These are phyloP conservation scores for Eidolon helvum DNA, from an alignment of 2,113 vertebrate genomes.

Conservation along the genomic window DNA sequence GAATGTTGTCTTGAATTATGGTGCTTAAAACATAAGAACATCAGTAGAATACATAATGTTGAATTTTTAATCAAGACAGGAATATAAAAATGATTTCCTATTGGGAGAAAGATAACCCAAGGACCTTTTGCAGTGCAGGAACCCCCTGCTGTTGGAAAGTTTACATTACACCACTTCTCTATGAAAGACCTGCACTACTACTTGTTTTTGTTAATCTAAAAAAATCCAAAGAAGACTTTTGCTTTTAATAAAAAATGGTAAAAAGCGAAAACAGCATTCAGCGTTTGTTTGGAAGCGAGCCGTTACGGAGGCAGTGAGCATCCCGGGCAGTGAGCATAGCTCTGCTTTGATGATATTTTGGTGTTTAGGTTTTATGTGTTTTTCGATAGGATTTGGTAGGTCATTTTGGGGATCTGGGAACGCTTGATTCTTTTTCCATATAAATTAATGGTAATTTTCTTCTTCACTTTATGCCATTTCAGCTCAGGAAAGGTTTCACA, in stretches of 20 bases:
- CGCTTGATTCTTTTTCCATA: not conserved
- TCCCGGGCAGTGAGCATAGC: not conserved
- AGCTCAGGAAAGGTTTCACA: not conserved
- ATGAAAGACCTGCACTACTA: not conserved
- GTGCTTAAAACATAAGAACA: not conserved
- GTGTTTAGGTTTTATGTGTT: not conserved
- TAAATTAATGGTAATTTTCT: not conserved
- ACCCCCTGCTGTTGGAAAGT: not conserved
- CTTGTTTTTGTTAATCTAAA: not conserved
- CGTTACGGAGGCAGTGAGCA: not conserved
- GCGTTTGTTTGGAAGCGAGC: too few relatives aligned
- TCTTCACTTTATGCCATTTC: not conserved
- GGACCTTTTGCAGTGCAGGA: not conserved
- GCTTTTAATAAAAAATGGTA: not conserved
- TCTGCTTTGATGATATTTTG: not conserved
- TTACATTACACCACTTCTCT: not conserved
- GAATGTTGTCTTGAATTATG: not conserved
- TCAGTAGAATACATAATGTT: not conserved
- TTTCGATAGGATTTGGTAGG: not conserved
- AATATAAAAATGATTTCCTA: not conserved
- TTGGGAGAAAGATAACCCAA: not conserved
- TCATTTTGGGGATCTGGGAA: too few relatives aligned
- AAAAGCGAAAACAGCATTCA: not conserved
- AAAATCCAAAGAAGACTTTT: not conserved
- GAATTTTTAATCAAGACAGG: slow-evolving; percentile 19